These are phyloP conservation scores for Cercopithecus mona DNA, from an alignment of 2,113 vertebrate species.

Conservation along the genomic window DNA sequence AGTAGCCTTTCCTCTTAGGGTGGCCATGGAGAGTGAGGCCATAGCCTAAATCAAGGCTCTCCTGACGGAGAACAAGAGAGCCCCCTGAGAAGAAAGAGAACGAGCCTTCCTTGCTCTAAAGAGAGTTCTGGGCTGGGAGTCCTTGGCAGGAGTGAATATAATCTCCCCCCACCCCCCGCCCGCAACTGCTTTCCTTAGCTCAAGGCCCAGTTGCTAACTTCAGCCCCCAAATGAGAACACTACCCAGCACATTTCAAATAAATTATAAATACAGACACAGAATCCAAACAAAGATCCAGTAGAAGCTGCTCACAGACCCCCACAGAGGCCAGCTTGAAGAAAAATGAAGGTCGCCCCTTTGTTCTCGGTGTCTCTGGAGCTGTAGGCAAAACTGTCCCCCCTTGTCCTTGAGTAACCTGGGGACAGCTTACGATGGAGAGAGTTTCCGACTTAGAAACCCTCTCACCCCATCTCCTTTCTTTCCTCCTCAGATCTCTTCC, in stretches of 20 bases:
- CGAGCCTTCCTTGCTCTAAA: background rate
- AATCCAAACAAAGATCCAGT: slow-evolving; percentile 63
- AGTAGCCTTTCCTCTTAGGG: slow-evolving; percentile 45
- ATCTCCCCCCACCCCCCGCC: background rate
- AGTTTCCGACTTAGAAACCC: slow-evolving; percentile 46
- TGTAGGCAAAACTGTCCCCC: slow-evolving; percentile 5
- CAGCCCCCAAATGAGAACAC: slow-evolving; percentile 39
- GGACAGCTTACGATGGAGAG: slow-evolving; percentile 50
- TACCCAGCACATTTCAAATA: slow-evolving; percentile 69
- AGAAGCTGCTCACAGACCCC: slow-evolving; percentile 64
- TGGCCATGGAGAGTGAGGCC: background rate
- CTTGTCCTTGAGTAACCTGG: slow-evolving; percentile 30
- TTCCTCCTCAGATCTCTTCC: slow-evolving; percentile 4
- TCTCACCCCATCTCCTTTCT: background rate
- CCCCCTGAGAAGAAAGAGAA: slow-evolving; percentile 34
- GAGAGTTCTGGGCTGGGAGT: background rate
- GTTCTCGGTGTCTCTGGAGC: slow-evolving; percentile 36
- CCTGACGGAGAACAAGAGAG: background rate
- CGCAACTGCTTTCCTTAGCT: background rate
- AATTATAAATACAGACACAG: slow-evolving; percentile 70
- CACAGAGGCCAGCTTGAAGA: slow-evolving; percentile 34
- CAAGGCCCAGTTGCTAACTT: slow-evolving; percentile 51
- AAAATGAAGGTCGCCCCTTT: slow-evolving; percentile 60
- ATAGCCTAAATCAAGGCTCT: slow-evolving; percentile 23
- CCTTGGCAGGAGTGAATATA: background rate